Evolutionary conservation across 2,888 invertebrate genomes (phyloP).

Genomic region (Emmelina monodactyla): DNA sequence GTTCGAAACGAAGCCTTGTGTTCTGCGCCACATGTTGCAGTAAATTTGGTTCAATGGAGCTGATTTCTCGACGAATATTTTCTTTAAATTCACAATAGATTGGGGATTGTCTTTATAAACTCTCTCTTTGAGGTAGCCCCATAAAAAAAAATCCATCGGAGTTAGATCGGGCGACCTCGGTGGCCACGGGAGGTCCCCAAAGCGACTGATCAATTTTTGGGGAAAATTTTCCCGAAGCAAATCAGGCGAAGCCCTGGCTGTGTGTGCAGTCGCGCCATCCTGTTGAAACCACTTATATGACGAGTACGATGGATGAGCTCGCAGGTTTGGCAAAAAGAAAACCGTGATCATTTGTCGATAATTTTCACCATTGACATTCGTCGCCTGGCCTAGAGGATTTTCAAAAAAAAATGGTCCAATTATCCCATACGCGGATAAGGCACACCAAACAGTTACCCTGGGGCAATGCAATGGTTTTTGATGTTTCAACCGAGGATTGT

Average conservation of each 20-base stretch:
- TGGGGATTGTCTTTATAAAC: neutral
- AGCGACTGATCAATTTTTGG: conserved; percentile 14
- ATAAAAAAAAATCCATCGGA: conserved; percentile 14
- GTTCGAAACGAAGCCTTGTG: too few relatives aligned
- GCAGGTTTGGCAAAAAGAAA: conserved; percentile 16
- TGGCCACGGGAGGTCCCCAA: conserved; percentile 16
- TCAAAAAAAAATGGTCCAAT: neutral
- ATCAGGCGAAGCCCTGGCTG: conserved; percentile 7
- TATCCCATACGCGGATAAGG: conserved; percentile 16
- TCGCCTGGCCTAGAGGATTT: conserved; percentile 7
- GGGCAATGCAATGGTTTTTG: conserved; percentile 15
- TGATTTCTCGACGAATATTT: neutral
- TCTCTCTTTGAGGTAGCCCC: conserved; percentile 11
- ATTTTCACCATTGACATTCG: conserved; percentile 12
- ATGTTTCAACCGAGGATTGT: conserved; percentile 14
- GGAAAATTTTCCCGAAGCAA: conserved; percentile 14
- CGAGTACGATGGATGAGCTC: conserved; percentile 14
- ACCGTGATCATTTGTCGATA: conserved; percentile 16
- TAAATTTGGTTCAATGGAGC: too few relatives aligned
- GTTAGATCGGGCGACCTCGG: conserved; percentile 11
- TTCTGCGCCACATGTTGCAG: too few relatives aligned
- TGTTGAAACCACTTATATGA: conserved; percentile 17
- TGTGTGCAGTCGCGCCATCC: conserved; percentile 13
- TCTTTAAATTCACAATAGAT: too few relatives aligned
- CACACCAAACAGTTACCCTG: conserved; percentile 18